Percentiles rank a stretch among this genome's conserved stretches.
phyloP scores from a whole-genome alignment of 2,888 invertebrate species.

The Oscheius myriophilus region DNA sequence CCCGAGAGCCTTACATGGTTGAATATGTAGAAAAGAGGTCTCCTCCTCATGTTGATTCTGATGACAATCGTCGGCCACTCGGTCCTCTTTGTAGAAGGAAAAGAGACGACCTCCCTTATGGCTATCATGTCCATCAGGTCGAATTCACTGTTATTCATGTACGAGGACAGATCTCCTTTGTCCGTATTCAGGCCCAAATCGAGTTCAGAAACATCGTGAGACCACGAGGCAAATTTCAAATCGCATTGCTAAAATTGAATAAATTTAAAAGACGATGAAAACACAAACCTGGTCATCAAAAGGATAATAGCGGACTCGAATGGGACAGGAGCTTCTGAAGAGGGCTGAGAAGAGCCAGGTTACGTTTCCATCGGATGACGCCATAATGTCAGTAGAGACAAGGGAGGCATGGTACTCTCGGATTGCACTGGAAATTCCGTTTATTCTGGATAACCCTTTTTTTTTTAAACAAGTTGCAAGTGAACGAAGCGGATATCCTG shows the following conservation, averaged over 20 bases:
- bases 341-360: slow-evolving; percentile 76
- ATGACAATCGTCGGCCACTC: slow-evolving; percentile 75
- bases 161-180: slow-evolving; percentile 84
- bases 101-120: slow-evolving; percentile 53
- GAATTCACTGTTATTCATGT: slow-evolving; percentile 90
- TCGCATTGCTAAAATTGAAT: slow-evolving; percentile 74
- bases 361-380: slow-evolving; percentile 75
- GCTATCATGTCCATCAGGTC: slow-evolving; percentile 77
- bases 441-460: too few species aligned
- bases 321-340: slow-evolving; percentile 72
- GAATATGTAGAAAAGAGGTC: slow-evolving; percentile 76
- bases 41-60: slow-evolving; percentile 73
- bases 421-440: slow-evolving; percentile 71
- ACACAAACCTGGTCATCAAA: slow-evolving; percentile 73
- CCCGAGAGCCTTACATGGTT: slow-evolving; percentile 58
- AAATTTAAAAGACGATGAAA: not conserved
- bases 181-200: slow-evolving; percentile 81
- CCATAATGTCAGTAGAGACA: slow-evolving; percentile 76
- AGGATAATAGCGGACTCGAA: slow-evolving; percentile 76
- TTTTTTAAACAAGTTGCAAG: too few species aligned
- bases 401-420: slow-evolving; percentile 72
- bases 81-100: slow-evolving; percentile 65
- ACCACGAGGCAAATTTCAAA: slow-evolving; percentile 76
- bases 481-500: too few species aligned
- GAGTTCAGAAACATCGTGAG: slow-evolving; percentile 74